phyloP scores from a whole-genome alignment of 1,140 invertebrate species.

The Drosophila orosa region DNA sequence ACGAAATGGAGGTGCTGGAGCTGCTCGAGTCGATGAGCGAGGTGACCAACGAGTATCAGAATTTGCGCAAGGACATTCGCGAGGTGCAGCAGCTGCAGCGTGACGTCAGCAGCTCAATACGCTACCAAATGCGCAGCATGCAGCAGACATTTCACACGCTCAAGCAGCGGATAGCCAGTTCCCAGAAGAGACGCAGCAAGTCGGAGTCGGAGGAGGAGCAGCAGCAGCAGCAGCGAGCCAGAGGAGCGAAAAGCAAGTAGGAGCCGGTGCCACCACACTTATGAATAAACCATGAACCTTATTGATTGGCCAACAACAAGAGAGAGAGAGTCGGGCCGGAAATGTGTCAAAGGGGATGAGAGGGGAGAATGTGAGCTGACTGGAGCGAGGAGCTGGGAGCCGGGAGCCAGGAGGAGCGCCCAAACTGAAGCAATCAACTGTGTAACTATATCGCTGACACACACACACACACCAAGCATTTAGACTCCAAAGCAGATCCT shows the following conservation, averaged over 20 bases:
- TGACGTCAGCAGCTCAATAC: conserved; percentile 86
- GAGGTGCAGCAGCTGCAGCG: conserved; percentile 87
- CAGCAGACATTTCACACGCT: conserved; percentile 80
- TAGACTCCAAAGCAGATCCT: conserved; percentile 46
- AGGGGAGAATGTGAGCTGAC: neutral
- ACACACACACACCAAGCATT: conserved; percentile 38
- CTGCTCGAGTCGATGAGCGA: conserved; percentile 86
- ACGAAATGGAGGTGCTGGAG: conserved; percentile 85
- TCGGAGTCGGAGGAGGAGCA: conserved; percentile 37
- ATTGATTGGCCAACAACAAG: conserved; percentile 54
- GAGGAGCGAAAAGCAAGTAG: neutral
- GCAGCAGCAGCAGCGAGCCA: conserved; percentile 24
- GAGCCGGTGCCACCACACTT: conserved; percentile 16
- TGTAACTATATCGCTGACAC: conserved; percentile 40
- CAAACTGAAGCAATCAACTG: conserved; percentile 54
- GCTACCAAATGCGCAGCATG: conserved; percentile 81
- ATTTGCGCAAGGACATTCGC: conserved; percentile 86
- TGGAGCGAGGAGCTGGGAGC: neutral
- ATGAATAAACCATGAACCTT: conserved; percentile 65
- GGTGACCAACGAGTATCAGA: conserved; percentile 86
- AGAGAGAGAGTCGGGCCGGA: conserved; percentile 11
- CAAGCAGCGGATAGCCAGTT: conserved; percentile 76
- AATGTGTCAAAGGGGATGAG: conserved; percentile 34
- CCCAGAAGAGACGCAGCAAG: conserved; percentile 44
- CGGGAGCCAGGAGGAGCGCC: conserved; percentile 16